Evolutionary conservation across 1,140 invertebrate genomes (phyloP).

Genomic region (Papilio polyxenes): DNA sequence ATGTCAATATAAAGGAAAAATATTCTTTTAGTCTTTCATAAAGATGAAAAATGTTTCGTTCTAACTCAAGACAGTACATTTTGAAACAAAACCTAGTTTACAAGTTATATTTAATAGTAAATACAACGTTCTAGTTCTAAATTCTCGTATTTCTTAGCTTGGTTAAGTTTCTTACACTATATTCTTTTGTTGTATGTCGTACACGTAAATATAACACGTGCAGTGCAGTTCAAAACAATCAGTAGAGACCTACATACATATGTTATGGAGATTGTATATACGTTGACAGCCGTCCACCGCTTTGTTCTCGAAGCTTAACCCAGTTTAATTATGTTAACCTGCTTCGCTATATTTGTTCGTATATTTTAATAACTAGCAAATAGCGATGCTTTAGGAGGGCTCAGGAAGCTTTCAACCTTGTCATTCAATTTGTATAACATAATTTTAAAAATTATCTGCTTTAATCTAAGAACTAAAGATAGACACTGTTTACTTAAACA

Average conservation of each 20-base stretch:
- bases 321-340: conserved; percentile 20
- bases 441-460: background rate
- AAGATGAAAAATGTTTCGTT: background rate
- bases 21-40: background rate
- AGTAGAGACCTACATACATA: conserved; percentile 5
- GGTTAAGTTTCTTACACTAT: background rate
- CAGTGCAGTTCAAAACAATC: conserved; percentile 2
- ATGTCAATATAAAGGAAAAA: background rate
- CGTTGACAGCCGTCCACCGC: background rate
- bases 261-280: conserved; percentile 4
- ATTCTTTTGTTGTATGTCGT: conserved; percentile 2
- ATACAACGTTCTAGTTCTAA: background rate
- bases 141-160: background rate
- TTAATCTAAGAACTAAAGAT: background rate
- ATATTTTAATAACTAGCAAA: background rate
- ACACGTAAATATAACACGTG: conserved; percentile 2
- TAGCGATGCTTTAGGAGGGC: background rate
- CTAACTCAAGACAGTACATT: background rate
- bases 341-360: background rate
- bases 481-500: too few species aligned
- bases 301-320: conserved; percentile 24
- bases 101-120: conserved; percentile 1
- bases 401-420: too few species aligned
- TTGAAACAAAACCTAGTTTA: background rate
- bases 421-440: too few species aligned